These are phyloP conservation scores for Sebastes elongatus DNA, from an alignment of 2,797 vertebrate genomes.

Conservation along the genomic window DNA sequence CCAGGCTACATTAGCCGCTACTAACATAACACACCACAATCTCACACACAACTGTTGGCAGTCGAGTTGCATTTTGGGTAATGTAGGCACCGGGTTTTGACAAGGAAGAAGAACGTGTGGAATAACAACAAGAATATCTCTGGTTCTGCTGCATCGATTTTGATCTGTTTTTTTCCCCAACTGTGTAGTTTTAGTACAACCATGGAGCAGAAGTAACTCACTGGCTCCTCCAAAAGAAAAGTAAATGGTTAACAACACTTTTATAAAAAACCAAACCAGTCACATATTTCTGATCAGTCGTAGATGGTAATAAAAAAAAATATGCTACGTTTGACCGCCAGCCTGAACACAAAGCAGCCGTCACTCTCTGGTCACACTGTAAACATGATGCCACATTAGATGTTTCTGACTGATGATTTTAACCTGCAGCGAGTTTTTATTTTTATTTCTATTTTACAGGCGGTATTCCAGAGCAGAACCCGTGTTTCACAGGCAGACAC, in stretches of 20 bases:
- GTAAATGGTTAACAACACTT: neutral
- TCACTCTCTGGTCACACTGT: neutral
- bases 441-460: constrained; percentile 46
- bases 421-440: neutral
- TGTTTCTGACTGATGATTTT: neutral
- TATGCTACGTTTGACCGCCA: neutral
- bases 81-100: too few species aligned
- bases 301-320: neutral
- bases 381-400: neutral
- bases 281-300: neutral
- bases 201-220: too few species aligned
- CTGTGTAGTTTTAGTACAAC: too few species aligned
- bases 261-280: neutral
- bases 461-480: constrained; percentile 83
- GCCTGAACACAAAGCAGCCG: too few species aligned
- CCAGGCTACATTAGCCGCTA: neutral
- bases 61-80: too few species aligned
- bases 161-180: too few species aligned
- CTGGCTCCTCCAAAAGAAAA: neutral
- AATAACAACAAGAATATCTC: too few species aligned
- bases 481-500: constrained; percentile 90
- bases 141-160: too few species aligned
- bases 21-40: too few species aligned
- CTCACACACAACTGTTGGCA: too few species aligned
- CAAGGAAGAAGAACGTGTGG: too few species aligned